Evolutionary conservation across 2,888 invertebrate species (phyloP), one percentile per base, ranked within the genome.

Genomic region (Drosophila fungiperda): DNA sequence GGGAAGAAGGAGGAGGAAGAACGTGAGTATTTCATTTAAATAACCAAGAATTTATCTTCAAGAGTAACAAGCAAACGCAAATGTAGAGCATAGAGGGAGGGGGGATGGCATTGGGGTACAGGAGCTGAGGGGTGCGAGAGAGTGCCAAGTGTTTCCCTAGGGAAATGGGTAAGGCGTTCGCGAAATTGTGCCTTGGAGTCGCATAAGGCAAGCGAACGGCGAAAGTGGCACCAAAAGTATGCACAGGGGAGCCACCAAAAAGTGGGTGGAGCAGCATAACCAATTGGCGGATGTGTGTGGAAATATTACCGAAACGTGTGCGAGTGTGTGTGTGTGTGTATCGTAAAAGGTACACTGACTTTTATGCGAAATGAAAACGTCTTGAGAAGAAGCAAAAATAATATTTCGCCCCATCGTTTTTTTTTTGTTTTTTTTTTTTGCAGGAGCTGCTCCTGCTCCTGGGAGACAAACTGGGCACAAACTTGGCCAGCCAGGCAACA

Each of bases 121-220:
- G 20, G 23, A 17, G 40, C 20, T 35, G 17, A 33, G 42, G 57
- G 40, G 53, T n/a, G 40, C 26, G 32, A 32, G 40, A 50, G 58
- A 67, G 55, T 76, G 72, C 45, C 12, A 62, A 55, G 59, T 61
- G 64, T 42, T 59, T 64, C 90, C 91, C 92, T 81, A 54, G 77
- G 87, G 91, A 78, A 55, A 55, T 55, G 68, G 62, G 65, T 61
- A 91, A 85, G 68, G 82, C 78, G 58, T 42, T 57, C 68, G 90
- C 90, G 89, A 91, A 93, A 93, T 93, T 93, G 93, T 91, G 92
- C 93, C 93, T 92, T 86, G 79, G 93, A 92, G 93, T 93, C 90
- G 91, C 92, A 92, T 92, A 92, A 93, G 91, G 90, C 91, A 89
- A 87, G 90, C 92, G n/a, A 91, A 91, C 91, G 92, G 90, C 92